Base-by-base conservation (phyloP, 2,888 invertebrate species). In the Rugalucina vietnamica region DNA sequence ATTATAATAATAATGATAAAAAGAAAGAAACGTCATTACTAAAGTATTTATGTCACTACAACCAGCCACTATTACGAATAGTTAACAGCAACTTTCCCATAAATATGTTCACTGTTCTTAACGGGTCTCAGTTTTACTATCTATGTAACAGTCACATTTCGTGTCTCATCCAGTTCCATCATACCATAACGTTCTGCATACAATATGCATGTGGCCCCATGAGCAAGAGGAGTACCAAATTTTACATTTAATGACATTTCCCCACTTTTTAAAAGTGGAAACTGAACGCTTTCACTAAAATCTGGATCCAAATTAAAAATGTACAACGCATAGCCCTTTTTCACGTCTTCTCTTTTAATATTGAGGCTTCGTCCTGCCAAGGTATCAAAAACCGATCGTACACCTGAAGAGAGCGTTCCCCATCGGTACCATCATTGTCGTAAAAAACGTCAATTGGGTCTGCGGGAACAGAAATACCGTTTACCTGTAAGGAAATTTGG, bases 271-370 rank as follows among this genome's bases (percentile, higher is more conserved):
- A 69, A 18, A 5, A 69, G 69, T 14, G 69, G 69, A 27, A 69
- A 69, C 36, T 69, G 69, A 32, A 69, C n/a, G 18, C 18, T 69
- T n/a, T 69, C 69, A 69, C 69, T 69, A 27, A 34, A 69, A 18
- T 32, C 18, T 32, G 69, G 69, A 18, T 69, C 69, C 18, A 69
- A 34, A 29, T 69, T 69, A n/a, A 69, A 69, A 12, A 69, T 12
- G 69, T 69, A 69, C 8, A 69, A 21, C 29, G 69, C 69, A 14
- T 34, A 34, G 5, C 69, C 69, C 69, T 69, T 69, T 27, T 32
- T 32, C 5, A 69, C 18, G n/a, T 14, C 69, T 14, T 14, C n/a
- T 29, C 69, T 12, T 24, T 69, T n/a, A 14, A 69, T 14, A 24
- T 34, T 34, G 4, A 69, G 14, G 29, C 32, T 5, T 27, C n/a